phyloP scores from a whole-genome alignment of 2,797 vertebrate species.

The Parauchenoglanis ngamensis region DNA sequence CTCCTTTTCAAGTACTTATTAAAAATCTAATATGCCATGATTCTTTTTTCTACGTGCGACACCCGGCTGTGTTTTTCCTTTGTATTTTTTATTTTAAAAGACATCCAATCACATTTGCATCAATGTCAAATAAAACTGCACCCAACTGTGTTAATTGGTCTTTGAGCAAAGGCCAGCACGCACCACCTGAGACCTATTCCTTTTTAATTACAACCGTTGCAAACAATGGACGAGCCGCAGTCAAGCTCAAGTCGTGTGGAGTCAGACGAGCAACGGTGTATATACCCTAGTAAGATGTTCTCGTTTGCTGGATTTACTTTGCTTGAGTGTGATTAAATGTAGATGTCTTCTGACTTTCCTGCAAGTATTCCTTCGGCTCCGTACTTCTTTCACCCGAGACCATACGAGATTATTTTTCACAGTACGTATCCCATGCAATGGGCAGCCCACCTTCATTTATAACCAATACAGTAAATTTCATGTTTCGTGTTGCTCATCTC shows the following conservation, averaged over 20 bases:
- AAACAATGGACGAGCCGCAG: not conserved
- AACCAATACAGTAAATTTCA: not conserved
- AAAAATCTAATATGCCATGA: not conserved
- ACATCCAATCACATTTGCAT: conserved; percentile 5
- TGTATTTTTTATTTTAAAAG: not conserved
- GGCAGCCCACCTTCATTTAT: not conserved
- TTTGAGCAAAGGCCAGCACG: not conserved
- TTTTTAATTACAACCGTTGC: not conserved
- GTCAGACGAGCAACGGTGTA: not conserved
- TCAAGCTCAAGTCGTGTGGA: not conserved
- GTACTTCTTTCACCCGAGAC: not conserved
- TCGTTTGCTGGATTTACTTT: not conserved
- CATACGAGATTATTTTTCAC: not conserved
- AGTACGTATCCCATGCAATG: not conserved
- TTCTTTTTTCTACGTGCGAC: not conserved
- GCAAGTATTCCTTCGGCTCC: not conserved
- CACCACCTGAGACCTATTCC: conserved; percentile 8
- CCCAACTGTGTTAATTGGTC: conserved; percentile 17
- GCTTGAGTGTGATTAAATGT: not conserved
- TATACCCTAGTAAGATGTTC: not conserved
- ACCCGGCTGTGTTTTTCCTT: not conserved
- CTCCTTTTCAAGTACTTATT: not conserved
- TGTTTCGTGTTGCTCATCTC: not conserved
- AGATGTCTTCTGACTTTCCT: not conserved
- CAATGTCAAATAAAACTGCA: conserved; percentile 3